Evolutionary conservation across 2,113 vertebrate species (phyloP).

Genomic region (Burhinus oedicnemus): DNA sequence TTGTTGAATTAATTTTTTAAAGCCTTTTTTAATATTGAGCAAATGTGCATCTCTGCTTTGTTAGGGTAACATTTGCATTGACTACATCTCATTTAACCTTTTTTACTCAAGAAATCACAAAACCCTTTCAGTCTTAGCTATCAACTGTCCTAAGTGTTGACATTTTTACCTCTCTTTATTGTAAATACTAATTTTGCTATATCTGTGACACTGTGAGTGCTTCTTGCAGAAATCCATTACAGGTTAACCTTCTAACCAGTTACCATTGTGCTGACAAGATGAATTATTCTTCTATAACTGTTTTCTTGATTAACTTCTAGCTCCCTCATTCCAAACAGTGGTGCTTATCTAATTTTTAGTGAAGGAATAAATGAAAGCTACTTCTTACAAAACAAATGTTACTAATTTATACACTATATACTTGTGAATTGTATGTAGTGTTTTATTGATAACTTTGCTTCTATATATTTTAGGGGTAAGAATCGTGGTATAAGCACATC

Average conservation of each 20-base stretch:
- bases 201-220: neutral
- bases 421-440: neutral
- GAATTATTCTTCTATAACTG: neutral
- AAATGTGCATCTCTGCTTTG: accelerated
- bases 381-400: neutral
- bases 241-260: neutral
- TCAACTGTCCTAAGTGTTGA: neutral
- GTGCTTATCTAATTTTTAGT: neutral
- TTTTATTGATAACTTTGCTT: neutral
- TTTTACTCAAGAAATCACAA: neutral
- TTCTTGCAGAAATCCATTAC: neutral
- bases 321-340: neutral
- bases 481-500: neutral
- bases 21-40: neutral
- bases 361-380: neutral
- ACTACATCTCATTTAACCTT: neutral
- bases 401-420: neutral
- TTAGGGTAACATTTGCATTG: neutral
- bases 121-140: neutral
- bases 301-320: neutral
- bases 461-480: neutral
- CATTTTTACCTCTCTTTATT: neutral
- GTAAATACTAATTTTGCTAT: neutral
- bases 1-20: neutral
- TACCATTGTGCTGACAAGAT: neutral